phyloP scores from a whole-genome alignment of 2,113 vertebrate genomes.

The Hydrochoerus hydrochaeris region DNA sequence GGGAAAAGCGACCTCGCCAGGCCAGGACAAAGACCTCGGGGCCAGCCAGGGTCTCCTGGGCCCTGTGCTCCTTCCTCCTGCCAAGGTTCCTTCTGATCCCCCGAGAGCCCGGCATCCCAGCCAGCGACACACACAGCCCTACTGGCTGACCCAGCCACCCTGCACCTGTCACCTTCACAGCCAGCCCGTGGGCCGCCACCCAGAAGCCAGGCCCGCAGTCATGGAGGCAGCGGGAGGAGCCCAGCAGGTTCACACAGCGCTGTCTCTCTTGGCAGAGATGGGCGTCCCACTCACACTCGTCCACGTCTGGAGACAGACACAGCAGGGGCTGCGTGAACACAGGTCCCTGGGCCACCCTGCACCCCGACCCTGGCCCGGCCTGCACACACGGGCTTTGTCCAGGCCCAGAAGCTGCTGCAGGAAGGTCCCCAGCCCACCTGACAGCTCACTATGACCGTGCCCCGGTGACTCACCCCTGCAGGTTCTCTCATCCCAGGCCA shows the following conservation, averaged over 20 bases:
- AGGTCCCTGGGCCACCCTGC: not conserved
- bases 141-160: not conserved
- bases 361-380: not conserved
- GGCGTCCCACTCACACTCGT: slow-evolving; percentile 88
- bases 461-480: slow-evolving; percentile 84
- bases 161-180: slow-evolving; percentile 88
- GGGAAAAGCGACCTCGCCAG: no score
- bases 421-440: not conserved
- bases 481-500: slow-evolving; percentile 85
- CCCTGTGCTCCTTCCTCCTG: not conserved
- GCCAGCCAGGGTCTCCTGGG: not conserved
- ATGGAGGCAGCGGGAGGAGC: slow-evolving; percentile 89
- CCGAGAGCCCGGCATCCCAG: not conserved
- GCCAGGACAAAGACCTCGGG: not conserved
- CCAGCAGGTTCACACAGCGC: slow-evolving; percentile 88
- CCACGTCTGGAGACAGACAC: slow-evolving; percentile 85
- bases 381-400: rapidly evolving
- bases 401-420: not conserved
- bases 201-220: slow-evolving; percentile 89
- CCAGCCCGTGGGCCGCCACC: slow-evolving; percentile 84
- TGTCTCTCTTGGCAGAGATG: slow-evolving; percentile 88
- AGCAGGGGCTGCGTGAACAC: rapidly evolving
- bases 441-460: not conserved
- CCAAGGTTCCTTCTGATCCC: not conserved
- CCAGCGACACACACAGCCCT: not conserved